These are phyloP conservation scores for Xestia rhomboidea DNA, from an alignment of 2,888 invertebrate species.

Conservation along the genomic window DNA sequence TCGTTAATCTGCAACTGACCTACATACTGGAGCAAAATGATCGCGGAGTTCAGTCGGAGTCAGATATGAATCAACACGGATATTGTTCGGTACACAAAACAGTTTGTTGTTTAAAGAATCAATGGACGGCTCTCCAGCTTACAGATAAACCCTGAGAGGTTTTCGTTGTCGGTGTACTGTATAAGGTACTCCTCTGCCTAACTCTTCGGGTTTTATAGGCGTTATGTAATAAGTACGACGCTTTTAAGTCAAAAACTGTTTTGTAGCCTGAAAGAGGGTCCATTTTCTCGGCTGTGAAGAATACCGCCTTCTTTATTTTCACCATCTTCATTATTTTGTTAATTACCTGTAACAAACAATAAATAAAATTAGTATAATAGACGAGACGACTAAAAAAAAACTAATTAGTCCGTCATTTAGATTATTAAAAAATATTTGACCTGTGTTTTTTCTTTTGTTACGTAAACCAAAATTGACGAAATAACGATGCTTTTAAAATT, in stretches of 20 bases:
- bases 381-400: too few species aligned
- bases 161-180: not conserved
- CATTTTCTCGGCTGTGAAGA: not conserved
- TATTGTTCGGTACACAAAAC: not conserved
- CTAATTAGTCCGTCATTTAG: too few species aligned
- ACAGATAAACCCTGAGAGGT: not conserved
- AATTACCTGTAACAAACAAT: conserved; percentile 4
- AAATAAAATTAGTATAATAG: not conserved
- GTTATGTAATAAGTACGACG: too few species aligned
- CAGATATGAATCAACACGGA: conserved; percentile 8
- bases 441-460: too few species aligned
- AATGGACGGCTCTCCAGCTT: not conserved
- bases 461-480: too few species aligned
- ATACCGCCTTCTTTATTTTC: not conserved
- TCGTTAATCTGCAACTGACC: conserved; percentile 7
- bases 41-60: not conserved
- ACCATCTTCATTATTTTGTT: not conserved
- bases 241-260: too few species aligned
- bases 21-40: not conserved
- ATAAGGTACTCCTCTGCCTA: not conserved
- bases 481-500: too few species aligned
- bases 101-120: not conserved
- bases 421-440: too few species aligned
- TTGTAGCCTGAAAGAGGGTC: not conserved
- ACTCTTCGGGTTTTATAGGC: not conserved